Evolutionary conservation across 2,888 invertebrate species (phyloP).

Genomic region (Parnassius smintheus): DNA sequence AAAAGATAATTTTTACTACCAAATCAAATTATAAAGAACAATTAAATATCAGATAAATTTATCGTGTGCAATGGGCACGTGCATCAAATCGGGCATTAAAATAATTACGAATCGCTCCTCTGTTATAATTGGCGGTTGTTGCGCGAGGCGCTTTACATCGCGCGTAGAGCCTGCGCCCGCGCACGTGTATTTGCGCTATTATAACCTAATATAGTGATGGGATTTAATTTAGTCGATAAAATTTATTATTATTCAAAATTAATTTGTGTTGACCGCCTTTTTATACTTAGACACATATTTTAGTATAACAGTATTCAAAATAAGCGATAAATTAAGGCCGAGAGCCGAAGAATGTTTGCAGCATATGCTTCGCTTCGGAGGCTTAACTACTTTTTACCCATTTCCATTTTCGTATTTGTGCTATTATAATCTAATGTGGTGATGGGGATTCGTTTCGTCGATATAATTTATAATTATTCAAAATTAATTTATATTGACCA

Average conservation of each 20-base stretch:
- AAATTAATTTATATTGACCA: too few species aligned
- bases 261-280: too few species aligned
- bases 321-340: too few species aligned
- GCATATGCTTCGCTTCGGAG: too few species aligned
- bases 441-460: constrained; percentile 29
- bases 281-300: too few species aligned
- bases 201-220: constrained; percentile 49
- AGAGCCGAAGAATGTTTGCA: too few species aligned
- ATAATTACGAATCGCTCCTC: constrained; percentile 56
- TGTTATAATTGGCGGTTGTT: constrained; percentile 58
- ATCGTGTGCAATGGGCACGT: constrained; percentile 38
- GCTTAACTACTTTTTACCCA: too few species aligned
- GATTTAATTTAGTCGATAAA: constrained; percentile 8
- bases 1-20: too few species aligned
- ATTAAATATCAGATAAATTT: constrained; percentile 21
- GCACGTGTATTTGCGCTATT: constrained; percentile 47
- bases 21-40: too few species aligned
- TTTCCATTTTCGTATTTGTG: constrained; percentile 39
- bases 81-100: constrained; percentile 48
- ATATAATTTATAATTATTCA: constrained; percentile 1
- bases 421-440: constrained; percentile 50
- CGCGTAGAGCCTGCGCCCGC: constrained; percentile 31
- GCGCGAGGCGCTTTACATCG: constrained; percentile 35
- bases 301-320: too few species aligned
- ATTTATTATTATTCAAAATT: neutral